Base-by-base conservation (phyloP, 2,113 vertebrate genomes). In the Etheostoma cragini region DNA sequence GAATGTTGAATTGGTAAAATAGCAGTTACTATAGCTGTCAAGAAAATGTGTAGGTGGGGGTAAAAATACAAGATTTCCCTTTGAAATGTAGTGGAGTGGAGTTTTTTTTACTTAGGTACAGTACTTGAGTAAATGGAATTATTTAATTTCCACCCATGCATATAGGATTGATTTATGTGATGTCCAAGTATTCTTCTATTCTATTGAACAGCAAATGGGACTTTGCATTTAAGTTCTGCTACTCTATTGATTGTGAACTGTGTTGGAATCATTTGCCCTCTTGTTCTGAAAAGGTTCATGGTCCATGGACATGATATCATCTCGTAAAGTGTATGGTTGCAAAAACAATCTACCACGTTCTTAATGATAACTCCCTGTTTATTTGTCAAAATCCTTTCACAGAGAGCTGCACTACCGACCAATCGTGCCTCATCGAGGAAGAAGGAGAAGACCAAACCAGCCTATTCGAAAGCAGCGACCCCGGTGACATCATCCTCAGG, bases 381-480 rank as follows among this genome's bases (percentile, higher is more conserved):
- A 33, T 6, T 24, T 14, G 6, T 71, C 11, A n/a, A 38, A 58
- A 76, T 22, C 2, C 3, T 17, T 6, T 49, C 46, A 53, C 81
- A 95, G 93, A 94, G n/a, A 82, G 92, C 81, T 95, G 94, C 85
- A 82, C 72, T 62, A 67, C 84, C 21, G 93, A 94, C 84, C 93
- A 92, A 52, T 90, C 88, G 65, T 95, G 93, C 82, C 80, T 93
- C 45, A 52, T 65, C 0, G 92, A 93, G 2, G 91, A 94, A 26
- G 93, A 93, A 7, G 89, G 80, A 33, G 88, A 93, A 1, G 85
- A 92, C 22, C 84, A 88, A 65, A 67, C 10, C 10, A 73, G 88
- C 78, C 93, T 80, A 52, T 87, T 76, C 0, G 91, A 95, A 19
- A 76, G 81, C 57, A 65, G 84, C 17, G 87, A 92, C 78, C 84